Percentiles rank a stretch among this genome's conserved stretches.
These are phyloP conservation scores for Aquatica leii DNA, from an alignment of 2,888 invertebrate species.

Conservation along the genomic window DNA sequence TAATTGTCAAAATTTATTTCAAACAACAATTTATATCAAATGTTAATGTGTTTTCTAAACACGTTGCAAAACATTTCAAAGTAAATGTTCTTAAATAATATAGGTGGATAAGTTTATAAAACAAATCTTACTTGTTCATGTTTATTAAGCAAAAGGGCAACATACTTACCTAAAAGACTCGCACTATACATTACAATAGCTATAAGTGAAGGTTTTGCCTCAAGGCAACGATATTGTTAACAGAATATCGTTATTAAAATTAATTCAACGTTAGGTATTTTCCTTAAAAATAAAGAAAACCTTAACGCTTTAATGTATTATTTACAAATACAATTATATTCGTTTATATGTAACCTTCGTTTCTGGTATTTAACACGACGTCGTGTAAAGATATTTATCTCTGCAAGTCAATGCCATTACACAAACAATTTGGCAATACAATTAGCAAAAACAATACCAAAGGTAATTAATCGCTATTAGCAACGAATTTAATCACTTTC, in stretches of 20 bases:
- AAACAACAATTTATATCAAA: background rate
- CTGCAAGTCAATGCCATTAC: slow-evolving; percentile 13
- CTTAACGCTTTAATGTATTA: background rate
- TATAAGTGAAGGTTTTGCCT: background rate
- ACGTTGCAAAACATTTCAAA: too few relatives aligned
- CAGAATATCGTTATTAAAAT: background rate
- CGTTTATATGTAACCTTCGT: background rate
- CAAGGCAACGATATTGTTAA: background rate
- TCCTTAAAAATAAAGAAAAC: background rate
- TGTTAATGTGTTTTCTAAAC: too few relatives aligned
- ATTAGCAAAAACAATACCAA: slow-evolving; percentile 6
- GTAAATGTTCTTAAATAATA: too few relatives aligned
- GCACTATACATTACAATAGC: too few relatives aligned
- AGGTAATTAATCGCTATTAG: background rate
- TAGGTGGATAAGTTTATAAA: too few relatives aligned
- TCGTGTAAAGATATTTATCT: slow-evolving; percentile 3
- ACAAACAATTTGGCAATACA: slow-evolving; percentile 10
- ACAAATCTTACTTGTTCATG: too few relatives aligned
- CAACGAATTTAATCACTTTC: background rate
- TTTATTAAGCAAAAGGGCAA: too few relatives aligned
- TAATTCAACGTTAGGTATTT: background rate
- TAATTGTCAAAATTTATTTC: slow-evolving; percentile 4
- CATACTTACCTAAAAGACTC: too few relatives aligned
- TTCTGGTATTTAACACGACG: too few relatives aligned
- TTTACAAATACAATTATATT: background rate